Conservation (phyloP, 2,888 invertebrate genomes). For the Tholera decimalis region DNA sequence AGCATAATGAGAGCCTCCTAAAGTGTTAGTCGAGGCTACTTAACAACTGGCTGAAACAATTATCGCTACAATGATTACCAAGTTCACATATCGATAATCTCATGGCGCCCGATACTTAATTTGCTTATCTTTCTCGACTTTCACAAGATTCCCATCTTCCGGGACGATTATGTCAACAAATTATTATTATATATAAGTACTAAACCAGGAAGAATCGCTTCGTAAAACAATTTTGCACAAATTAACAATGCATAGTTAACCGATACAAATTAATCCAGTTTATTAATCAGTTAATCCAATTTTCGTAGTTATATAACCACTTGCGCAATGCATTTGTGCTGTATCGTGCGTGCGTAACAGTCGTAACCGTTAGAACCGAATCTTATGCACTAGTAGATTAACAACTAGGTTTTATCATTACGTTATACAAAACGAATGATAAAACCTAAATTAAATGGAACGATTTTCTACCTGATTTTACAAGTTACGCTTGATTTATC, state of each 20-base stretch:
- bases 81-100: too few relatives aligned
- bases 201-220: constrained; percentile 16
- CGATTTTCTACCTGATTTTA: constrained; percentile 4
- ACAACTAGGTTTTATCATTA: constrained; percentile 12
- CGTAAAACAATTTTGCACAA: constrained; percentile 2
- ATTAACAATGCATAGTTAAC: constrained; percentile 16
- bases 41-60: too few relatives aligned
- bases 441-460: too few relatives aligned
- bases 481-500: not conserved
- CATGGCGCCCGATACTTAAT: too few relatives aligned
- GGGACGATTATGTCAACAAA: too few relatives aligned
- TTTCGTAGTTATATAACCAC: constrained; percentile 27
- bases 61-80: too few relatives aligned
- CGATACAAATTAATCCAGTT: constrained; percentile 34
- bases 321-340: not conserved
- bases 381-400: constrained; percentile 20
- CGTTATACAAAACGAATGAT: constrained; percentile 33
- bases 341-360: constrained; percentile 33
- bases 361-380: constrained; percentile 23
- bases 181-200: too few relatives aligned
- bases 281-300: constrained; percentile 39
- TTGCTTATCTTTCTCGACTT: too few relatives aligned
- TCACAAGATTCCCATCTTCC: too few relatives aligned
- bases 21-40: too few relatives aligned
- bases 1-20: too few relatives aligned